A percentile compares a stretch with the other conserved stretches of the same genome.
Conservation (phyloP, 2,888 invertebrate genomes). For the Phrixothrix hirtus region DNA sequence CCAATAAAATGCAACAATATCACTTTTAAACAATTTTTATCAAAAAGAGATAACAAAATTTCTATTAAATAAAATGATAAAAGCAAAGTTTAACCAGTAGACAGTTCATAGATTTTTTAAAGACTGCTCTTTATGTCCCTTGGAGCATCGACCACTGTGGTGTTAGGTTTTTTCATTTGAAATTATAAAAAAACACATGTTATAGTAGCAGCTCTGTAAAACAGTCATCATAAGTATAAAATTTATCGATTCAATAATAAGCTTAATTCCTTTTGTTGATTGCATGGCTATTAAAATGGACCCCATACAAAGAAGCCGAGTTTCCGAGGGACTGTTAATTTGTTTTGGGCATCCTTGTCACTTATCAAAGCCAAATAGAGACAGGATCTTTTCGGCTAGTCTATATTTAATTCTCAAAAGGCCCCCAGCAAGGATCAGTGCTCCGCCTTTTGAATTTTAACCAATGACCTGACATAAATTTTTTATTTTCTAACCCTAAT, state of each 20-base stretch:
- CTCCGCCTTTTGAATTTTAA: constrained; percentile 41
- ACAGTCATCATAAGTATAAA: constrained; percentile 22
- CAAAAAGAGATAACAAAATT: no score
- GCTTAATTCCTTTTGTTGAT: constrained; percentile 43
- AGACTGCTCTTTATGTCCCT: constrained; percentile 48
- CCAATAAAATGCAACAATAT: no score
- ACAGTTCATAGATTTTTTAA: constrained; percentile 43
- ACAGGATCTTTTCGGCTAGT: constrained; percentile 31
- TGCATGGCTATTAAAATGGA: constrained; percentile 54
- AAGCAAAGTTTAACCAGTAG: no score
- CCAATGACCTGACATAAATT: constrained; percentile 35
- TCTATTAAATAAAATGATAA: no score
- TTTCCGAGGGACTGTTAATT: constrained; percentile 27
- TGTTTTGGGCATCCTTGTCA: constrained; percentile 10
- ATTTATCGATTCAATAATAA: constrained; percentile 25
- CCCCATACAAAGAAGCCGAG: constrained; percentile 54
- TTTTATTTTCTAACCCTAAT: constrained; percentile 39
- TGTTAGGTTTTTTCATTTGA: constrained; percentile 53
- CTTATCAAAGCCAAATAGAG: constrained; percentile 22
- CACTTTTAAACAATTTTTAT: no score
- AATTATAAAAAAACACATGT: constrained; percentile 55
- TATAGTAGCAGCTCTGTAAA: constrained; percentile 45
- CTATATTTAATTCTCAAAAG: constrained; percentile 37
- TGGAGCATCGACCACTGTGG: constrained; percentile 50
- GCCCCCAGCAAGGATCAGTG: constrained; percentile 52